phyloP scores from a whole-genome alignment of 2,113 vertebrate species.

The Martes martes region DNA sequence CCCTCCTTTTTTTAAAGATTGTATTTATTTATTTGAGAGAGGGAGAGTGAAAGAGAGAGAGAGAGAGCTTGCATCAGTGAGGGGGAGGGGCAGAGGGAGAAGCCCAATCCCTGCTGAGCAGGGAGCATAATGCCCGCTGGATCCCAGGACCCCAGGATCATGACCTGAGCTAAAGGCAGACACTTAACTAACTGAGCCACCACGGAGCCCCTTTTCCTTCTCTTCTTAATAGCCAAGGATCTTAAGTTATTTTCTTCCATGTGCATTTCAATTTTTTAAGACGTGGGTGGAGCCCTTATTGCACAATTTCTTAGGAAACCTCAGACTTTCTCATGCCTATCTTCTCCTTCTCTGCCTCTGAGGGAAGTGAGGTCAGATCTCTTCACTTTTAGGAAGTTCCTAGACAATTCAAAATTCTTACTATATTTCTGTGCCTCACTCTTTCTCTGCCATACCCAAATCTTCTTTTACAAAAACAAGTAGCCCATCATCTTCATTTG shows the following conservation, averaged over 20 bases:
- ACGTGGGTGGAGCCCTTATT: neutral
- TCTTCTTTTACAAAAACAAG: neutral
- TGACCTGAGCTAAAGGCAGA: neutral
- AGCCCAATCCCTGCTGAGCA: neutral
- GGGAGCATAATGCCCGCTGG: neutral
- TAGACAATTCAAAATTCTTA: neutral
- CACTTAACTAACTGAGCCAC: neutral
- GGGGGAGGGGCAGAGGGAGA: neutral
- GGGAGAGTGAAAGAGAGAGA: neutral
- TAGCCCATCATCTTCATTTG: neutral
- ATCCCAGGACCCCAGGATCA: neutral
- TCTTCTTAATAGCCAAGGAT: neutral
- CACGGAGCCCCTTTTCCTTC: neutral
- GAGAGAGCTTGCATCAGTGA: too few relatives aligned
- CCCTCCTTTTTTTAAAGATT: neutral
- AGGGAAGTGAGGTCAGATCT: neutral
- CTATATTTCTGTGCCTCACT: neutral
- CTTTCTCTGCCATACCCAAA: neutral
- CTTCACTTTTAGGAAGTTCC: neutral
- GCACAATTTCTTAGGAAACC: neutral
- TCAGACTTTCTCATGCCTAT: neutral
- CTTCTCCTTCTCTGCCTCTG: neutral
- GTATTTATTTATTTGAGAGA: neutral
- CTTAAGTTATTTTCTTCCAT: neutral
- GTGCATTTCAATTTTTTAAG: neutral